Conservation (phyloP, 2,888 invertebrate genomes). For the Philopedon plagiatum region DNA sequence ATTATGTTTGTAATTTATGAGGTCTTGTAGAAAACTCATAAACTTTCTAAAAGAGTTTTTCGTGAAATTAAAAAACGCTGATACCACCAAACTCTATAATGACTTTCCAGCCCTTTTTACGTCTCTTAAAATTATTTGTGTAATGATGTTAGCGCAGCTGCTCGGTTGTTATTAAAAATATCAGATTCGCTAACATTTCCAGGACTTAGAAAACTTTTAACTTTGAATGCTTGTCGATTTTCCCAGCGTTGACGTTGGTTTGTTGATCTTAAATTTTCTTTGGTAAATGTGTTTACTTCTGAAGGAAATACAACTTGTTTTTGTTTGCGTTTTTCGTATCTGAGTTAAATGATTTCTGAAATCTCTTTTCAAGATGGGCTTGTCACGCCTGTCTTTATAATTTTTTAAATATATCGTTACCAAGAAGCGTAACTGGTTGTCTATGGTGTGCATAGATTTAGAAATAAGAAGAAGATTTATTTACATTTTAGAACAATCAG, state of each 20-base stretch:
- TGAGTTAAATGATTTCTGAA: neutral
- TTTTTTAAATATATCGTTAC: too few relatives aligned
- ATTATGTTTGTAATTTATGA: too few relatives aligned
- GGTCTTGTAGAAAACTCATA: too few relatives aligned
- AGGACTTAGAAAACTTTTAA: neutral
- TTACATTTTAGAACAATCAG: too few relatives aligned
- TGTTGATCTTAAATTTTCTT: constrained; percentile 4
- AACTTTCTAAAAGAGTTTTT: too few relatives aligned
- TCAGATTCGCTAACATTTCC: neutral
- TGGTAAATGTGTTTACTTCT: neutral
- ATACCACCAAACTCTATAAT: too few relatives aligned
- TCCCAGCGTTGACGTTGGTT: neutral
- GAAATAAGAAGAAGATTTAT: too few relatives aligned
- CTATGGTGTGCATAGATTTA: too few relatives aligned
- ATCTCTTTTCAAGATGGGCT: neutral
- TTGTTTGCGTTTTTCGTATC: constrained; percentile 1
- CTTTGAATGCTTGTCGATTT: neutral
- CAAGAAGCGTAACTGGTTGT: too few relatives aligned
- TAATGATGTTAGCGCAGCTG: too few relatives aligned
- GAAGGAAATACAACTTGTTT: neutral
- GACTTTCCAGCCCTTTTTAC: too few relatives aligned
- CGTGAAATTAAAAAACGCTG: too few relatives aligned
- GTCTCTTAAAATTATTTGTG: neutral
- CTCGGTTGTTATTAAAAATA: neutral
- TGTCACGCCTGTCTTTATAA: neutral